A percentile compares a stretch with the other conserved stretches of the same genome.
Conservation (phyloP, 1,140 invertebrate species). For the Drosophila watanabei region DNA sequence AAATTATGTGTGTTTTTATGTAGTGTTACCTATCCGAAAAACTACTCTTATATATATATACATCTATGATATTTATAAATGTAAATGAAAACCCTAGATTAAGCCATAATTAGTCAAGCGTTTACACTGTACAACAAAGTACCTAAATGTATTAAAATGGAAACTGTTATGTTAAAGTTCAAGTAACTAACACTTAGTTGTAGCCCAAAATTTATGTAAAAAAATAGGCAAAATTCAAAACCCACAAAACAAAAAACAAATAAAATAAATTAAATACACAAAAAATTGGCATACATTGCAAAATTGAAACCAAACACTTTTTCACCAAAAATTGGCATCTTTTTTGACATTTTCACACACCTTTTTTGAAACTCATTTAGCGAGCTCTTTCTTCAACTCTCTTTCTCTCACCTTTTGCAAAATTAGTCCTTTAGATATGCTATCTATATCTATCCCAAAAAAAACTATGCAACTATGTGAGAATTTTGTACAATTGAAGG, state of each 20-base stretch:
- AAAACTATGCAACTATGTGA: slow-evolving; percentile 48
- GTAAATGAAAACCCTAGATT: slow-evolving; percentile 70
- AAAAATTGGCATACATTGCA: slow-evolving; percentile 60
- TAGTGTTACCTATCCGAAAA: slow-evolving; percentile 47
- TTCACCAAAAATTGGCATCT: slow-evolving; percentile 51
- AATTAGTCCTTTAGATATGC: slow-evolving; percentile 27
- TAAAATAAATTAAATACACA: slow-evolving; percentile 48
- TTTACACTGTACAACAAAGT: slow-evolving; percentile 64
- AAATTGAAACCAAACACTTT: slow-evolving; percentile 35
- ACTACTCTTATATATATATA: slow-evolving; percentile 61
- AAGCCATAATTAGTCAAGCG: slow-evolving; percentile 61
- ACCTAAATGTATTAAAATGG: slow-evolving; percentile 73
- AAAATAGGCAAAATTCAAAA: slow-evolving; percentile 52
- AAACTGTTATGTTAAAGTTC: slow-evolving; percentile 71
- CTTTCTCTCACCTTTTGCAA: slow-evolving; percentile 31
- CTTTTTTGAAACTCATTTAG: slow-evolving; percentile 32
- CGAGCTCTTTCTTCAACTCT: slow-evolving; percentile 26
- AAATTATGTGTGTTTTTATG: slow-evolving; percentile 23
- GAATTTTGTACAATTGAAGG: slow-evolving; percentile 78
- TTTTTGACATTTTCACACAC: slow-evolving; percentile 20
- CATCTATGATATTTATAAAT: slow-evolving; percentile 61
- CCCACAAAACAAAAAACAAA: slow-evolving; percentile 28
- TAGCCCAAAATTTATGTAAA: slow-evolving; percentile 62
- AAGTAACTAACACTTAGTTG: slow-evolving; percentile 74
- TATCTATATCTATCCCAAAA: slow-evolving; percentile 34